Conservation (phyloP, 2,113 vertebrate genomes). For the Dendrocopos noguchii region DNA sequence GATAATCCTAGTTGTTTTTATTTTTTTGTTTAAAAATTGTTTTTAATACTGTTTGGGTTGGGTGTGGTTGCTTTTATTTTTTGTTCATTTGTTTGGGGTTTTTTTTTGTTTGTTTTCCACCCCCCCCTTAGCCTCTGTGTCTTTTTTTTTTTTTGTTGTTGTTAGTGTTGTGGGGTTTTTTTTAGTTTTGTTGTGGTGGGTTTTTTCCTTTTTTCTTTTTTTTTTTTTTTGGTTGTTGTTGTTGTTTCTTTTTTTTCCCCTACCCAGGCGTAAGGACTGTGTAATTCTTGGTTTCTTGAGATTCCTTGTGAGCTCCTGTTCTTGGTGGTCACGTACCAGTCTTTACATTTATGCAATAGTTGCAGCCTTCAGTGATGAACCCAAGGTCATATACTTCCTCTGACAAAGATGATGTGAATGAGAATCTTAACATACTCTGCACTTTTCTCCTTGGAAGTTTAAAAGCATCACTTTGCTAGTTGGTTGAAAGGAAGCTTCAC, state of each 20-base stretch:
- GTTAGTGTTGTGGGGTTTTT: no score
- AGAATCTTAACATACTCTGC: not conserved
- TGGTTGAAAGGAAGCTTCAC: not conserved
- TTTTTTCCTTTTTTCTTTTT: not conserved
- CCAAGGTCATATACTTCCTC: not conserved
- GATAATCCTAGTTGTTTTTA: conserved; percentile 56
- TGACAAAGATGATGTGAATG: not conserved
- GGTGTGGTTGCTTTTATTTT: no score
- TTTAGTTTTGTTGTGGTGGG: not conserved
- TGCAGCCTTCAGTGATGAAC: conserved; percentile 8
- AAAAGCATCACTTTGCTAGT: not conserved
- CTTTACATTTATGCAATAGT: not conserved
- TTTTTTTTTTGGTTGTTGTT: not conserved
- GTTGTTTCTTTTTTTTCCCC: not conserved
- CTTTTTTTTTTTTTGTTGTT: not conserved
- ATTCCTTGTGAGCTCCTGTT: conserved; percentile 1
- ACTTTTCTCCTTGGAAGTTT: not conserved
- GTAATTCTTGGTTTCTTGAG: not conserved
- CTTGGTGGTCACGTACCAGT: not conserved
- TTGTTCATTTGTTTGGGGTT: not conserved
- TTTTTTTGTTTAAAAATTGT: not conserved
- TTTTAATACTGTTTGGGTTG: not conserved
- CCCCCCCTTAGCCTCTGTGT: not conserved
- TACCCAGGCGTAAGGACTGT: not conserved
- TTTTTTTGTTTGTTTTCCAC: not conserved